Evolutionary conservation across 2,113 vertebrate genomes (phyloP).

Genomic region (Phocoena sinus): DNA sequence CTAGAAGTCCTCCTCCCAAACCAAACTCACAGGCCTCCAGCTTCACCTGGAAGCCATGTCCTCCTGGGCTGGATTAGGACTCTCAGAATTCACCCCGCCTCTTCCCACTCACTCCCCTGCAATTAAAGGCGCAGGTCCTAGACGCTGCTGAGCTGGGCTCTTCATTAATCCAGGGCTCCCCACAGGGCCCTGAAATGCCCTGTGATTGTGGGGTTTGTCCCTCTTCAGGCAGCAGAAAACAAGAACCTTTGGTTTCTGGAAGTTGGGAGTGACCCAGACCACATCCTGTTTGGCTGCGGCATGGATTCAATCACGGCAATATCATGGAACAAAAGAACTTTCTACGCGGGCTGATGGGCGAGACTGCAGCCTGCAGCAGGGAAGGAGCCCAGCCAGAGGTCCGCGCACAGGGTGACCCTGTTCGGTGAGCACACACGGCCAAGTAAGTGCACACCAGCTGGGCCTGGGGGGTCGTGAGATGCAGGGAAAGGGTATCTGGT

Average conservation of each 20-base stretch:
- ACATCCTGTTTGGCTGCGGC: slow-evolving; percentile 41
- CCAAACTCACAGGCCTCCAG: background rate
- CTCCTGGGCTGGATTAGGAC: rapidly evolving
- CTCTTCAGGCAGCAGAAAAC: background rate
- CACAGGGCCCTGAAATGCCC: background rate
- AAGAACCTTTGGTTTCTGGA: background rate
- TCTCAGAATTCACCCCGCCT: background rate
- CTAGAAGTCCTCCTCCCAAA: background rate
- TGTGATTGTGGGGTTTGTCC: background rate
- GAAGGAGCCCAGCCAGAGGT: background rate
- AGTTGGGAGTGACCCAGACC: slow-evolving; percentile 29
- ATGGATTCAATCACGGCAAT: background rate
- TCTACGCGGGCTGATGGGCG: background rate
- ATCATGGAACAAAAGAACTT: background rate
- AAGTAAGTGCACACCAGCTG: rapidly evolving
- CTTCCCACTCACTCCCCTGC: background rate
- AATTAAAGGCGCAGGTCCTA: rapidly evolving
- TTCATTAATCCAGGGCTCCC: background rate
- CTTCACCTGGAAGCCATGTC: background rate
- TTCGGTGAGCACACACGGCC: rapidly evolving
- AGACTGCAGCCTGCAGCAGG: rapidly evolving
- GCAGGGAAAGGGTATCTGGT: background rate
- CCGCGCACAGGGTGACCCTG: rapidly evolving
- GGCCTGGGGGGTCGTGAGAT: rapidly evolving
- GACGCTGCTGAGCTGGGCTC: background rate